Conservation (phyloP, 1,140 invertebrate genomes). For the Mesaphorura yosii region DNA sequence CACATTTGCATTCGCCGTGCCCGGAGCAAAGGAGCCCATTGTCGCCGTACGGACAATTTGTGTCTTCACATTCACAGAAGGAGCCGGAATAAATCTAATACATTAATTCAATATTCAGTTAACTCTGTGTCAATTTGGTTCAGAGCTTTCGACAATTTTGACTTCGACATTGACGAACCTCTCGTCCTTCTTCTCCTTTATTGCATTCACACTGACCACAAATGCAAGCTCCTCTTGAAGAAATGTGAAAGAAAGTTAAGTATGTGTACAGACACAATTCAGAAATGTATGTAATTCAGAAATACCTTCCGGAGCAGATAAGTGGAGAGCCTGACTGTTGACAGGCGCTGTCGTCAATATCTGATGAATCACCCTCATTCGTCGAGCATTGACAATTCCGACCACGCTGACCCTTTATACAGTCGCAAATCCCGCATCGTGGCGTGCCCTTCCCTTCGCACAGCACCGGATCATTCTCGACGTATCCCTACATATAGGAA, state of each 20-base stretch:
- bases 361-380: slow-evolving; percentile 33
- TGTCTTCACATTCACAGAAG: slow-evolving; percentile 91
- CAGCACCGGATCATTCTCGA: slow-evolving; percentile 15
- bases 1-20: slow-evolving; percentile 58
- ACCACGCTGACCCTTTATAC: slow-evolving; percentile 62
- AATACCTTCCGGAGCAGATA: slow-evolving; percentile 43
- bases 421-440: slow-evolving; percentile 79
- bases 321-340: slow-evolving; percentile 44
- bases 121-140: too few relatives aligned
- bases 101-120: neutral
- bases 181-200: neutral
- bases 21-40: slow-evolving; percentile 67
- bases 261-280: neutral
- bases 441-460: slow-evolving; percentile 33
- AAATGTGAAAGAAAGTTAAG: neutral
- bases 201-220: slow-evolving; percentile 18
- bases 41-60: slow-evolving; percentile 66
- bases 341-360: slow-evolving; percentile 1
- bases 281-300: neutral
- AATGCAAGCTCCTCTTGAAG: slow-evolving; percentile 11
- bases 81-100: slow-evolving; percentile 51
- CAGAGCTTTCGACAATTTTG: neutral
- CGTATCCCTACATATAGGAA: slow-evolving; percentile 1
- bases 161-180: neutral
- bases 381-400: slow-evolving; percentile 73